Conservation (phyloP, 2,797 vertebrate genomes). For the Cirrhinus molitorella region DNA sequence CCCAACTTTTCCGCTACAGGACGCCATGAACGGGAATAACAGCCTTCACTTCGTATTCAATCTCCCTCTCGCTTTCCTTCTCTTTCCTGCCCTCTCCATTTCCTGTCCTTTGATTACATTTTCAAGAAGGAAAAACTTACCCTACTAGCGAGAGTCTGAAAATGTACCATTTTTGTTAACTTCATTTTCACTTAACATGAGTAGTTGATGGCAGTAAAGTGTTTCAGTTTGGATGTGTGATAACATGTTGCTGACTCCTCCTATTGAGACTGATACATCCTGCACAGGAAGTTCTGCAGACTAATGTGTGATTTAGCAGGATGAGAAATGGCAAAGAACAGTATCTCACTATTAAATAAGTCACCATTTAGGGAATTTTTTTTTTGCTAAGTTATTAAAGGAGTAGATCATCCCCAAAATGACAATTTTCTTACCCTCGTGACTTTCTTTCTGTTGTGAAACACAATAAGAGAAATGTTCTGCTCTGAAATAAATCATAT, state of each 20-base stretch:
- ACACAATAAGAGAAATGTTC: not conserved
- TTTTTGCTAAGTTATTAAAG: not conserved
- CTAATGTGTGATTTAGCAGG: slow-evolving; percentile 19
- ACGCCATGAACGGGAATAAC: slow-evolving; percentile 72
- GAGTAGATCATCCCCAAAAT: not conserved
- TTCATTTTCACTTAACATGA: slow-evolving; percentile 44
- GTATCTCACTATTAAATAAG: too few relatives aligned
- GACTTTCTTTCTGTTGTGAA: not conserved
- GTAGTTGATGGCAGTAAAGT: slow-evolving; percentile 26
- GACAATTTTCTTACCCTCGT: not conserved
- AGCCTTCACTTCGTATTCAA: slow-evolving; percentile 71
- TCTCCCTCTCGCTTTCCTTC: slow-evolving; percentile 58
- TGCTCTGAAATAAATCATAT: too few relatives aligned
- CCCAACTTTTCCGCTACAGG: slow-evolving; percentile 74
- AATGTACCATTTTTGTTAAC: not conserved
- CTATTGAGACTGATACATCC: not conserved
- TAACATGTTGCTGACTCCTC: slow-evolving; percentile 45
- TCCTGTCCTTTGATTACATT: slow-evolving; percentile 57
- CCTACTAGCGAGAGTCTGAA: not conserved
- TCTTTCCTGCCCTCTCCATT: slow-evolving; percentile 36
- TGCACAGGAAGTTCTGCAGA: slow-evolving; percentile 20
- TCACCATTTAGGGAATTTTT: too few relatives aligned
- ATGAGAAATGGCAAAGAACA: too few relatives aligned
- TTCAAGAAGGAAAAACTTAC: slow-evolving; percentile 64
- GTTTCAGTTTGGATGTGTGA: slow-evolving; percentile 40